A percentile compares a stretch with the other conserved stretches of the same genome.
phyloP scores from a whole-genome alignment of 2,797 vertebrate species.

The Thripadectes ignobilis region DNA sequence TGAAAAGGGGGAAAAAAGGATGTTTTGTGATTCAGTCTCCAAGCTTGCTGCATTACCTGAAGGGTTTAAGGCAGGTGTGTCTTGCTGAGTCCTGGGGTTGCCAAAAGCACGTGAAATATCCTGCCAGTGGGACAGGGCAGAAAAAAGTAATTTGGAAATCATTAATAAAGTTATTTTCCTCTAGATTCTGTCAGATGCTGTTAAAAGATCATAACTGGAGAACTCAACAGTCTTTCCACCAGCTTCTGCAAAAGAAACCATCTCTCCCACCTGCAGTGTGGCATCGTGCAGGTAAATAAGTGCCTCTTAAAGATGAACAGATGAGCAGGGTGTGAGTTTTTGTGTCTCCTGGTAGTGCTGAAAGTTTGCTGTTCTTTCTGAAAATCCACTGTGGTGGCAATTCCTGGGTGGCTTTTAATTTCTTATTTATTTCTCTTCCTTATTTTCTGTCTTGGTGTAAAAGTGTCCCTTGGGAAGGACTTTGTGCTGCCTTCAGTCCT shows the following conservation, averaged over 20 bases:
- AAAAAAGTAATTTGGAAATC: not conserved
- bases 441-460: not conserved
- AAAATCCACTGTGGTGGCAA: not conserved
- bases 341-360: not conserved
- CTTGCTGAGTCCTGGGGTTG: not conserved
- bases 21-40: rapidly evolving
- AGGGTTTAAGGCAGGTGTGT: not conserved
- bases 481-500: not conserved
- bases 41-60: rapidly evolving
- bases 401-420: not conserved
- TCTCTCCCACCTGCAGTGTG: not conserved
- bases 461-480: not conserved
- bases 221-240: constrained; percentile 43
- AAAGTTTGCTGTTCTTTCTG: not conserved
- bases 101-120: not conserved
- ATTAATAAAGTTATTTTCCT: not conserved
- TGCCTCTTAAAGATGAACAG: not conserved
- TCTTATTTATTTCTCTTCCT: not conserved
- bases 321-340: rapidly evolving
- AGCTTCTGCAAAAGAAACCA: not conserved
- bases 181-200: constrained; percentile 43
- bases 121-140: not conserved
- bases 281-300: constrained; percentile 57
- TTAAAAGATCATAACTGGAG: not conserved
- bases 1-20: not conserved